Evolutionary conservation across 2,888 invertebrate genomes (phyloP).

Genomic region (Mimas tiliae): DNA sequence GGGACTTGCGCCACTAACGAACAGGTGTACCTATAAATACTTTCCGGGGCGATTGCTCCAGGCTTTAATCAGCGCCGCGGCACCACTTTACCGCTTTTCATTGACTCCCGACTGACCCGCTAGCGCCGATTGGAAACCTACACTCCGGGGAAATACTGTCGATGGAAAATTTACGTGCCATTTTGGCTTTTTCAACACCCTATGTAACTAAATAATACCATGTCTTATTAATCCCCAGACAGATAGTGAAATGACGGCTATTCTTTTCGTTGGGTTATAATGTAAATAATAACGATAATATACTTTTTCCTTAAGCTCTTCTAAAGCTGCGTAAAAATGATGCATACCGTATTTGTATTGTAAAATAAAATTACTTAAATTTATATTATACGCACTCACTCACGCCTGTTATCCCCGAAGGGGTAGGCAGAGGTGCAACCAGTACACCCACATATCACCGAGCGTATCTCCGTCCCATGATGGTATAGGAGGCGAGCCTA

Average conservation of each 20-base stretch:
- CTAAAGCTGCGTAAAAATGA: too few species aligned
- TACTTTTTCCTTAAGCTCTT: too few species aligned
- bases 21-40: slow-evolving; percentile 85
- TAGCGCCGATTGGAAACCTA: slow-evolving; percentile 78
- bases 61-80: slow-evolving; percentile 83
- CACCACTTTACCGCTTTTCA: slow-evolving; percentile 83
- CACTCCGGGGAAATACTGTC: slow-evolving; percentile 70
- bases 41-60: slow-evolving; percentile 82
- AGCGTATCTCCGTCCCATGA: too few species aligned
- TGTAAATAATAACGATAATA: neutral
- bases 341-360: too few species aligned
- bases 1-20: slow-evolving; percentile 80
- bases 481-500: too few species aligned
- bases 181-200: slow-evolving; percentile 56
- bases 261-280: neutral
- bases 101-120: slow-evolving; percentile 80
- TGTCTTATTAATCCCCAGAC: slow-evolving; percentile 48
- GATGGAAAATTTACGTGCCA: slow-evolving; percentile 69
- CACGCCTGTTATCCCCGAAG: too few species aligned
- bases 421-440: too few species aligned
- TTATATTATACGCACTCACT: too few species aligned
- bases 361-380: too few species aligned
- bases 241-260: neutral
- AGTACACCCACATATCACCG: too few species aligned
- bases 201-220: slow-evolving; percentile 36